These are phyloP conservation scores for Noctua janthina DNA, from an alignment of 2,888 invertebrate genomes.

Conservation along the genomic window DNA sequence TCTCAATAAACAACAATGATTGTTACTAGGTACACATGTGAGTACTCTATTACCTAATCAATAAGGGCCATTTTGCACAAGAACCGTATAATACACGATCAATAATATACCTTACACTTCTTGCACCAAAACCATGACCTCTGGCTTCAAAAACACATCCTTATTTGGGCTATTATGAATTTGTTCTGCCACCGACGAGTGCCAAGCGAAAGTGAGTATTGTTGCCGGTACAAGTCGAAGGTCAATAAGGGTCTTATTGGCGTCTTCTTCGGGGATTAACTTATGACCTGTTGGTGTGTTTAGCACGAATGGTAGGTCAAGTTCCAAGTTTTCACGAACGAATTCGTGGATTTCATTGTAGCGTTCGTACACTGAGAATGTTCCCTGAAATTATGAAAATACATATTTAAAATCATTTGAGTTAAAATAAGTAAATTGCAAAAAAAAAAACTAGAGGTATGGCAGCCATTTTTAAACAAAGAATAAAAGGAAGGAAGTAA, in stretches of 20 bases:
- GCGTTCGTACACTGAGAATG: constrained; percentile 96
- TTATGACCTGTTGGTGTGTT: constrained; percentile 92
- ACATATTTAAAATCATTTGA: too few species aligned
- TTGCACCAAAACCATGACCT: constrained; percentile 93
- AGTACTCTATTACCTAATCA: constrained; percentile 17
- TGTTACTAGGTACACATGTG: too few species aligned
- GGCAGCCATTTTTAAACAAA: too few species aligned
- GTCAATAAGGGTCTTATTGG: constrained; percentile 94
- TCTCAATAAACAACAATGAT: not conserved
- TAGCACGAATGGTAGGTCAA: constrained; percentile 93
- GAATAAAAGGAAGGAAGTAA: too few species aligned
- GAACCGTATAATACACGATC: constrained; percentile 33
- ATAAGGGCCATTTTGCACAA: constrained; percentile 43
- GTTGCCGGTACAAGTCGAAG: constrained; percentile 95
- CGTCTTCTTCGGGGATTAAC: constrained; percentile 91
- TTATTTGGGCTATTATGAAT: constrained; percentile 88
- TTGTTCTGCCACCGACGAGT: constrained; percentile 88
- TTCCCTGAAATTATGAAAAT: constrained; percentile 92
- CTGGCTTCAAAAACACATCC: constrained; percentile 93
- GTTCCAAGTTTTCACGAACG: constrained; percentile 94
- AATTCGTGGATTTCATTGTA: constrained; percentile 94
- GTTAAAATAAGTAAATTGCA: too few species aligned
- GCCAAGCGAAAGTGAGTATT: constrained; percentile 94
- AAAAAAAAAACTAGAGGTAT: too few species aligned
- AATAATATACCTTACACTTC: constrained; percentile 81